Evolutionary conservation across 2,113 vertebrate species (phyloP).

Genomic region (Erinaceus europaeus): DNA sequence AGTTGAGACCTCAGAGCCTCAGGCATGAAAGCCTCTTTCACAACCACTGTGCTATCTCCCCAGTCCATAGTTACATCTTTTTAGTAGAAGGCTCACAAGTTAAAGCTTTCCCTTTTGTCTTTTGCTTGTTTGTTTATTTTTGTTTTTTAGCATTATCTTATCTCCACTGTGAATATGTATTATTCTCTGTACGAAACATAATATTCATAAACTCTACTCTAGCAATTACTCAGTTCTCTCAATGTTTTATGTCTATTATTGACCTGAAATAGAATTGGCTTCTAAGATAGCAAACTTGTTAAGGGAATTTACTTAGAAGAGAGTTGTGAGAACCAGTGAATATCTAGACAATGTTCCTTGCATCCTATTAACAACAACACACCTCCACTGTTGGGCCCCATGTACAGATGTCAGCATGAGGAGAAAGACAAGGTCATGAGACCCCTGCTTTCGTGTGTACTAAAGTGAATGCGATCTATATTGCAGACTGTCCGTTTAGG

Average conservation of each 20-base stretch:
- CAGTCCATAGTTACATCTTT: slow-evolving; percentile 14
- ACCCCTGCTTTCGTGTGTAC: background rate
- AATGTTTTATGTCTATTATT: background rate
- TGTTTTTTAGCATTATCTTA: background rate
- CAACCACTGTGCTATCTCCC: too few relatives aligned
- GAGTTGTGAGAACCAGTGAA: background rate
- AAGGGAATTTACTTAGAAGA: background rate
- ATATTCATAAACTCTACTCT: background rate
- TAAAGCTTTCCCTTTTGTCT: background rate
- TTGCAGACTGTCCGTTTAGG: slow-evolving; percentile 85
- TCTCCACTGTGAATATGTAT: background rate
- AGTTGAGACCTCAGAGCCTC: too few relatives aligned
- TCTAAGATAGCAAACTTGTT: background rate
- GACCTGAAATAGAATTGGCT: background rate
- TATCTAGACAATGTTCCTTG: background rate
- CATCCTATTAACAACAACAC: background rate
- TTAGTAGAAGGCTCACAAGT: background rate
- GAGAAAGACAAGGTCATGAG: background rate
- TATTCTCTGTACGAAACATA: background rate
- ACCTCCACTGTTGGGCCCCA: background rate
- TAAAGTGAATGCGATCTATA: slow-evolving; percentile 1
- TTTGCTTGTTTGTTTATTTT: too few relatives aligned
- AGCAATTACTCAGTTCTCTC: background rate
- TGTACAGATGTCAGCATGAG: background rate
- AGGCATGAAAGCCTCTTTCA: too few relatives aligned